Percentiles rank a stretch among this genome's conserved stretches.
These are phyloP conservation scores for Baccha elongata DNA, from an alignment of 2,888 invertebrate species.

Conservation along the genomic window DNA sequence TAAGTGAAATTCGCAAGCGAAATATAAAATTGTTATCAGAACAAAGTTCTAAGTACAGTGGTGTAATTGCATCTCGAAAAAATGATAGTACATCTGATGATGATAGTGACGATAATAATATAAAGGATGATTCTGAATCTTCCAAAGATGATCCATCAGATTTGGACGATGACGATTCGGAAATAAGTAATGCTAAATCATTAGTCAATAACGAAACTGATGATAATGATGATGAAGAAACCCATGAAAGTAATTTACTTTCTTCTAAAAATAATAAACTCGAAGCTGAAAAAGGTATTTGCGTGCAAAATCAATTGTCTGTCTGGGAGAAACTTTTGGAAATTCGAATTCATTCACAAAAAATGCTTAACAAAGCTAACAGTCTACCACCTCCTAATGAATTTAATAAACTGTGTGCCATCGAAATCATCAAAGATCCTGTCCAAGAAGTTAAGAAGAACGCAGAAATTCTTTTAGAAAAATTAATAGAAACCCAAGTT, in stretches of 20 bases:
- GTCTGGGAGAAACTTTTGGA: constrained; percentile 94
- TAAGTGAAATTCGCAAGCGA: constrained; percentile 87
- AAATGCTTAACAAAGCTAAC: constrained; percentile 89
- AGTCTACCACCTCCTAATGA: constrained; percentile 87
- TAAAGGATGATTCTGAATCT: constrained; percentile 70
- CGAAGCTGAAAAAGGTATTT: constrained; percentile 86
- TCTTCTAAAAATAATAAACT: constrained; percentile 82
- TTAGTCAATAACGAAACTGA: constrained; percentile 60
- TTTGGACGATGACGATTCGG: constrained; percentile 44
- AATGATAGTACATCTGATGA: constrained; percentile 75
- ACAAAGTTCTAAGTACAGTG: constrained; percentile 89
- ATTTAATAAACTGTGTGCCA: constrained; percentile 82
- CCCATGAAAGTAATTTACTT: constrained; percentile 78
- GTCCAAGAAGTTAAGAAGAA: constrained; percentile 84
- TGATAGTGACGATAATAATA: constrained; percentile 43
- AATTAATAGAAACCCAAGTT: constrained; percentile 85
- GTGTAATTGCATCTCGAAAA: constrained; percentile 87
- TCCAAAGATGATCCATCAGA: constrained; percentile 71
- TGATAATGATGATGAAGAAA: constrained; percentile 36
- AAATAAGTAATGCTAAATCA: constrained; percentile 65
- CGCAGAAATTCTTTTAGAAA: constrained; percentile 86
- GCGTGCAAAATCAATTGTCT: constrained; percentile 87
- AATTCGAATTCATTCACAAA: constrained; percentile 93
- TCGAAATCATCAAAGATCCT: constrained; percentile 84
- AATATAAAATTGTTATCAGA: constrained; percentile 87